Evolutionary conservation across 2,113 vertebrate genomes (phyloP).

Genomic region (Ammodytes dubius): DNA sequence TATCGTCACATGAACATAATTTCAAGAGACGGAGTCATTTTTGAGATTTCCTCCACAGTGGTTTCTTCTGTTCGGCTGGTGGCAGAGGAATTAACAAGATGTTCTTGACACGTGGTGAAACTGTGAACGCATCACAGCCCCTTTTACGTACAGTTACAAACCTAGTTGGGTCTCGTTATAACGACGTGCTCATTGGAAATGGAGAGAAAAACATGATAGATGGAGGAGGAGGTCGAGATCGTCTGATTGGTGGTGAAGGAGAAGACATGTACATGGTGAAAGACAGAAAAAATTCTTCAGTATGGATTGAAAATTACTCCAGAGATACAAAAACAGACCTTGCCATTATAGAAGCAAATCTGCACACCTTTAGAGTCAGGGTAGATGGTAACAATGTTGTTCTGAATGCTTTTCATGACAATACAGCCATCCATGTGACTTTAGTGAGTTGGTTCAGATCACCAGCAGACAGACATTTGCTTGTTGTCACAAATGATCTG

Average conservation of each 20-base stretch:
- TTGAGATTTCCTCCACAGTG: conserved; percentile 61
- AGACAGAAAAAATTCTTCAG: background rate
- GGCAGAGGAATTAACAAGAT: conserved; percentile 69
- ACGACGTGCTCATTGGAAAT: conserved; percentile 60
- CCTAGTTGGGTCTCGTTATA: conserved; percentile 57
- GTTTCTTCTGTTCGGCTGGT: conserved; percentile 57
- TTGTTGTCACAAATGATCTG: conserved; percentile 59
- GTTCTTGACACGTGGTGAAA: background rate
- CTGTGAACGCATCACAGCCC: conserved; percentile 46
- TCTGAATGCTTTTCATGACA: background rate
- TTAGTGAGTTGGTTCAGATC: conserved; percentile 70
- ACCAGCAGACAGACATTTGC: conserved; percentile 58
- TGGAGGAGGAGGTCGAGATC: conserved; percentile 65
- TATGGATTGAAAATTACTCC: conserved; percentile 61
- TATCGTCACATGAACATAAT: conserved; percentile 67
- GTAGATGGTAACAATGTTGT: conserved; percentile 3
- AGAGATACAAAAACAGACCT: conserved; percentile 60
- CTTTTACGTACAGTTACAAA: conserved; percentile 52
- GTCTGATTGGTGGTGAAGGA: conserved; percentile 53
- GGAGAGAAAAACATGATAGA: conserved; percentile 61
- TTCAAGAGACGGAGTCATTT: conserved; percentile 66
- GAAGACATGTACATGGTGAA: conserved; percentile 66
- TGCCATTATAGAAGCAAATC: conserved; percentile 56
- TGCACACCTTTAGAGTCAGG: conserved; percentile 26
- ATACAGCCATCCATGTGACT: background rate